Conservation (phyloP, 2,888 invertebrate species). For the Ecdyonurus torrentis region DNA sequence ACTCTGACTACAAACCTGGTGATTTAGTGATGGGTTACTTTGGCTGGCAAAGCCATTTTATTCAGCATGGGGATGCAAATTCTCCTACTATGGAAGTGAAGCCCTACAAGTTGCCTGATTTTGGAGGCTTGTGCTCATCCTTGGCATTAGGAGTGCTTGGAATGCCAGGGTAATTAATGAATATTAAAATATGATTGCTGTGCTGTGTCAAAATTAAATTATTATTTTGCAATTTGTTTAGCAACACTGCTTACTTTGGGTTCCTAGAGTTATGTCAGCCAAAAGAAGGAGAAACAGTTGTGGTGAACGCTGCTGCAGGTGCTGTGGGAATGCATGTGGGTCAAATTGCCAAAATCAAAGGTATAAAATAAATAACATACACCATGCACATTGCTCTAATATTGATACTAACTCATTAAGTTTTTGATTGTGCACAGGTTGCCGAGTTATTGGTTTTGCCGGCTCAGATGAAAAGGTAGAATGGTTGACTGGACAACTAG, state of each 20-base stretch:
- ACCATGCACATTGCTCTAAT: no score
- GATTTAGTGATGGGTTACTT: constrained; percentile 40
- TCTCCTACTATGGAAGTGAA: background rate
- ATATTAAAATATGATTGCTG: no score
- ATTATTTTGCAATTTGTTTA: no score
- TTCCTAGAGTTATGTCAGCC: constrained; percentile 23
- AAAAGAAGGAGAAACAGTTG: constrained; percentile 25
- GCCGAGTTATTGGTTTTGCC: constrained; percentile 51
- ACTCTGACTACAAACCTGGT: constrained; percentile 44
- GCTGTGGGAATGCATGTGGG: constrained; percentile 30
- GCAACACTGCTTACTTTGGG: constrained; percentile 25
- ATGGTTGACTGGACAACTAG: constrained; percentile 44
- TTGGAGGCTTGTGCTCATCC: constrained; percentile 37
- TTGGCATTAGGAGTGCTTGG: constrained; percentile 47
- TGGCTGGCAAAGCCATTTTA: constrained; percentile 50
- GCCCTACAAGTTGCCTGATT: constrained; percentile 31
- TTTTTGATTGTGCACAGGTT: constrained; percentile 32
- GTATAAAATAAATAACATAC: constrained; percentile 12
- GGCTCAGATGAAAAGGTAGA: constrained; percentile 52
- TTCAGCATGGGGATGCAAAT: constrained; percentile 25
- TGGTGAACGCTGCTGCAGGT: constrained; percentile 30
- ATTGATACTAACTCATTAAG: no score
- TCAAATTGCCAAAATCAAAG: constrained; percentile 29
- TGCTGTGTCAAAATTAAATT: no score
- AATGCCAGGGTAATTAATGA: constrained; percentile 45